Percentiles rank a stretch among this genome's conserved stretches.
phyloP scores from a whole-genome alignment of 1,140 invertebrate genomes.

The Ectropis grisescens region DNA sequence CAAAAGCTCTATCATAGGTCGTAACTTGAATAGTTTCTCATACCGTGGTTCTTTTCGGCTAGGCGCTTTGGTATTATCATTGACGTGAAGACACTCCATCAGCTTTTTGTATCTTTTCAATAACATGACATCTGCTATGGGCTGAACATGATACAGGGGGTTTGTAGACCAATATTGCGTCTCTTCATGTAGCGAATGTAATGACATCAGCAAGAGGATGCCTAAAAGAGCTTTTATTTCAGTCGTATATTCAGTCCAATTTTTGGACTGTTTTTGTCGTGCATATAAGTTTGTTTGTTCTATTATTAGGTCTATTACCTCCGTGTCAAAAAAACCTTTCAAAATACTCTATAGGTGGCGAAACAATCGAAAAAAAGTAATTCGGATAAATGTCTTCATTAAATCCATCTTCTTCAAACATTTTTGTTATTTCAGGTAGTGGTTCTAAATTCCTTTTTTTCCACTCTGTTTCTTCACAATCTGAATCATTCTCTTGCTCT shows the following conservation, averaged over 20 bases:
- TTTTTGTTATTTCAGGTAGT: too few species aligned
- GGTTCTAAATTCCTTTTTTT: too few species aligned
- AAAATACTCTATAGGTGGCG: too few species aligned
- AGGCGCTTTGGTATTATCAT: conserved; percentile 8
- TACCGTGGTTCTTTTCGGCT: conserved; percentile 2
- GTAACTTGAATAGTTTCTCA: conserved; percentile 15
- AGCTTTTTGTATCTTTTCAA: conserved; percentile 6
- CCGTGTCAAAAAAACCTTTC: too few species aligned
- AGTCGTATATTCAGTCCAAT: conserved; percentile 5
- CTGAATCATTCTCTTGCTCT: too few species aligned
- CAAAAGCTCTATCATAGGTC: conserved; percentile 6
- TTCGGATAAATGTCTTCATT: too few species aligned
- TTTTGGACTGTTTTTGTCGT: conserved; percentile 1
- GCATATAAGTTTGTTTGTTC: conserved; percentile 8
- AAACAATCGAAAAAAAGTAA: too few species aligned
- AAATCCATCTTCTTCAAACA: too few species aligned
- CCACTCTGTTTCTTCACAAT: too few species aligned
- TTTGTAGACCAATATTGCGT: conserved; percentile 5
- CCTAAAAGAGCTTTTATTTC: too few species aligned
- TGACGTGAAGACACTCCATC: conserved; percentile 11
- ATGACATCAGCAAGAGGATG: conserved; percentile 2
- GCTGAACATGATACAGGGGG: conserved; percentile 2
- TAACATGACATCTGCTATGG: conserved; percentile 1
- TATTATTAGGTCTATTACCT: conserved; percentile 4
- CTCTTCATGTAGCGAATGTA: conserved; percentile 4